Base-by-base conservation (phyloP, 2,113 vertebrate genomes). In the Cyanoderma ruficeps region DNA sequence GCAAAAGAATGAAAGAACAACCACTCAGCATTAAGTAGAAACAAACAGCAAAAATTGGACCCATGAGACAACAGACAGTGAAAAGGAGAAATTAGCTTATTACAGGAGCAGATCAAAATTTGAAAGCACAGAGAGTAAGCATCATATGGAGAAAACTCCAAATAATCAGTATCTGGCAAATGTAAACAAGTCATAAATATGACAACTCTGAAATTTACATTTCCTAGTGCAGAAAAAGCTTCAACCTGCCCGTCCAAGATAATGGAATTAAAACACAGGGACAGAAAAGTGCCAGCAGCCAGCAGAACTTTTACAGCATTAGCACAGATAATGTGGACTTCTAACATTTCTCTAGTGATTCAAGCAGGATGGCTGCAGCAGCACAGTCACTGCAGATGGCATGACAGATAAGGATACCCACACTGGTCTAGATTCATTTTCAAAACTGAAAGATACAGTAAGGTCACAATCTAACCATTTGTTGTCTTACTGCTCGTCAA, bases 401-500 rank as follows among this genome's bases (percentile, higher is more conserved):
- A 35, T 35, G 41, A 35, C 33, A 35, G 31, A 31, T 27, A 35
- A 61, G 7, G 14, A 41, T 12, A n/a, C 10, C 60, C 35, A 33
- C 22, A 39, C 5, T 25, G 8, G 10, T 59, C 24, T 52, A 28
- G 33, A 33, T 33, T 49, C 0, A 10, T 68, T 67, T 84, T 64
- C n/a, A 75, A 59, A 89, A 55, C 28, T 8, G 7, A 81, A 63
- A 55, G 25, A 30, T 22, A 67, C 2, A 50, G 14, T 35, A 57
- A 77, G 14, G 22, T 74, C 52, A 68, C 10, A 37, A 55, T n/a
- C 25, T 19, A 25, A 17, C 10, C 17, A 11, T 81, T 70, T 68
- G 42, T n/a, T 39, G 24, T 27, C 41, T 69, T 52, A 33, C 56
- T 61, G 57, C 23, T 44, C 5, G 33, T 14, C 0, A 0, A 42